phyloP scores from a whole-genome alignment of 1,140 invertebrate species.

The Ephestia elutella region DNA sequence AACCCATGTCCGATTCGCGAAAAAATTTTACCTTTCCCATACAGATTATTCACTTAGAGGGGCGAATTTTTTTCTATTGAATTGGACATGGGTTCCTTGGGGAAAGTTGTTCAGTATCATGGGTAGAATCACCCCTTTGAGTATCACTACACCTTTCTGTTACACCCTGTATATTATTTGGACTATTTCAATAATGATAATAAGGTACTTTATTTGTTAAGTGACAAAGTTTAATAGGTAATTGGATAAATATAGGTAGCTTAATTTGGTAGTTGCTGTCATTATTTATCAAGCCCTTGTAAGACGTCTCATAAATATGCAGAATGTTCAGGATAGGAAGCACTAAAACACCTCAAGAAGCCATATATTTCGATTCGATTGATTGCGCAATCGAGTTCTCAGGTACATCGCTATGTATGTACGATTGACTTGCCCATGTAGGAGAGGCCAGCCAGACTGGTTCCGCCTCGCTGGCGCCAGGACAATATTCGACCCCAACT shows the following conservation, averaged over 20 bases:
- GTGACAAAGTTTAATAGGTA: too few species aligned
- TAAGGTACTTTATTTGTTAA: too few species aligned
- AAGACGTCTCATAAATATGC: conserved; percentile 26
- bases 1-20: too few species aligned
- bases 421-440: conserved; percentile 9
- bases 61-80: too few species aligned
- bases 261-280: neutral
- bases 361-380: conserved; percentile 13
- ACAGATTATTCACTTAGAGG: too few species aligned
- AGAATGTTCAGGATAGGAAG: conserved; percentile 17
- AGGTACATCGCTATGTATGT: conserved; percentile 7
- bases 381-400: conserved; percentile 18
- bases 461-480: conserved; percentile 9
- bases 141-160: too few species aligned
- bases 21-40: too few species aligned
- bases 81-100: too few species aligned
- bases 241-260: neutral
- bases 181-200: too few species aligned
- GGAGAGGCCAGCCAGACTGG: neutral
- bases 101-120: too few species aligned
- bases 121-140: too few species aligned
- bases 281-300: conserved; percentile 9
- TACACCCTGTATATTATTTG: too few species aligned
- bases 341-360: conserved; percentile 16
- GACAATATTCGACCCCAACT: conserved; percentile 7